Evolutionary conservation across 2,888 invertebrate genomes (phyloP), one percentile per base, ranked within the genome.

Genomic region (Aradus depressus): DNA sequence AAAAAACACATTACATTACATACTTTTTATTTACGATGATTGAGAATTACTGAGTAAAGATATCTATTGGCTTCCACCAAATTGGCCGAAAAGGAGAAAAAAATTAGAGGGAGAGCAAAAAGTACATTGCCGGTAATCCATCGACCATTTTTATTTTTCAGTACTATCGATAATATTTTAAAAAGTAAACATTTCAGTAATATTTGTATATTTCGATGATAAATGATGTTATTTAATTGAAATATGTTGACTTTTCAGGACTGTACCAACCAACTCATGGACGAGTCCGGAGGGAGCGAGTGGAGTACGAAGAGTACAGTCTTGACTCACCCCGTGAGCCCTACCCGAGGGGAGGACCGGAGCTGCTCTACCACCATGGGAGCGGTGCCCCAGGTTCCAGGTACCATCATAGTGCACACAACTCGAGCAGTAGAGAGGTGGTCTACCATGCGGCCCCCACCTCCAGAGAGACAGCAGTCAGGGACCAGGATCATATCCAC

Each of bases 281-380:
- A 59, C 68, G 64, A 64, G 72, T 64, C 51, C 62, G 65, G 35
- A 70, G 62, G 65, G 67, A 74, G 44, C 45, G 51, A 44, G 37
- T 49, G 16, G 58, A 58, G 23, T 59, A 58, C 51, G 61, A 52
- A 37, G 61, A 53, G 28, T 54, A 56, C 51, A 53, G 43, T 44
- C 50, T 52, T 48, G 58, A 44, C 44, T 56, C 32, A 52, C 60
- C 51, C 47, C 49, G 51, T 44, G 52, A 50, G 50, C 48, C 43
- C 26, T 53, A 55, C 44, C 53, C 42, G 21, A 51, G 45, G 25
- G 52, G 35, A 45, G 53, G 21, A 58, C 58, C 45, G 59, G 59
- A 49, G 58, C 59, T 54, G 58, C 58, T 38, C 55, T 57, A 41
- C 54, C 50, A 19, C 56, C 53, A 26, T 41, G 31, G 6, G 48